Evolutionary conservation across 2,113 vertebrate genomes (phyloP), one percentile per base, ranked within the genome.

Genomic region (Hiodon alosoides): DNA sequence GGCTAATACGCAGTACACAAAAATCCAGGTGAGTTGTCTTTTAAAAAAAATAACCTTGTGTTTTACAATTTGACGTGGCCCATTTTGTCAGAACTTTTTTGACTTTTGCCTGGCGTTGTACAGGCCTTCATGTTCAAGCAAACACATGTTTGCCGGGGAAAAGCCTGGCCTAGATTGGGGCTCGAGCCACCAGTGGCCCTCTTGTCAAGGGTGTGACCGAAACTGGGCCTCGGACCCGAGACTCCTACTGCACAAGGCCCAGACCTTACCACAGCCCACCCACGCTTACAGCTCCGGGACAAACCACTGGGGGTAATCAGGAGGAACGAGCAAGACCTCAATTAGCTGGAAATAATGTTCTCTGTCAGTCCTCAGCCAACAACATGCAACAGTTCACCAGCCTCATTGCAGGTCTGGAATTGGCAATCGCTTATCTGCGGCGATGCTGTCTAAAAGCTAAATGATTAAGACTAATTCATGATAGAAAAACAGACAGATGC

Each of bases 391-490:
- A 69, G 58, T 67, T 69, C 57, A 68, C 48, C 67, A 61, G 52
- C 74, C 58, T 31, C 48, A 52, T 46, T 11, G 9, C 50, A 47
- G 46, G n/a, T 14, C 48, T 69, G 48, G 10, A 58, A 67, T 69
- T 75, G 57, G 48, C 67, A 75, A 51, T 69, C 17, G 57, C 74
- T 48, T 48, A 70, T 55, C 57, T 16, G 14, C 69, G 8, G 51
- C 31, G n/a, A 31, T 70, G 69, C 17, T 57, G 52, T 69, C 69
- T 67, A 68, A 69, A 69, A 75, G 66, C 67, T 47, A 17, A 65
- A 67, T 31, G 61, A 75, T 67, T 17, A 75, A 70, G 55, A 70
- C 52, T 69, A 75, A 75, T 75, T 75, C 67, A 68, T 48, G 54
- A 52, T 65, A 54, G 65, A 75, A 75, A 75, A 74, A 57, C 67